Conservation (phyloP, 2,797 vertebrate genomes). For the Leuciscus waleckii region DNA sequence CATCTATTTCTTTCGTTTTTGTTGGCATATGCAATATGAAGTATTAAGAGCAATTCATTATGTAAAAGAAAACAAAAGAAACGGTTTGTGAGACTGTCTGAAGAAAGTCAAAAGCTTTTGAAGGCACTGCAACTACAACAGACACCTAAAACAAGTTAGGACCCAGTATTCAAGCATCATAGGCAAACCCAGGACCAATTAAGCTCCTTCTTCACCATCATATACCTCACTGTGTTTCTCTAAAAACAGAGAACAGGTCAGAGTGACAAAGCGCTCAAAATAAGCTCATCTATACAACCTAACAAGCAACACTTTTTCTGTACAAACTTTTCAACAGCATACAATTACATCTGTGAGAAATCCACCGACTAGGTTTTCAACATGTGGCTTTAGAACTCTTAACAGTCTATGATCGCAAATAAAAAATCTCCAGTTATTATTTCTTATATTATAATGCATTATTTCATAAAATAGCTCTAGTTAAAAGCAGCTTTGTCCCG, state of each 20-base stretch:
- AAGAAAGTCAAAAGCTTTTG: slow-evolving; percentile 10
- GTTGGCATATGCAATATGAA: neutral
- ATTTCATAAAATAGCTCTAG: slow-evolving; percentile 19
- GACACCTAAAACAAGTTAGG: neutral
- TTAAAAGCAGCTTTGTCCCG: slow-evolving; percentile 25
- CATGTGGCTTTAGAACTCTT: slow-evolving; percentile 19
- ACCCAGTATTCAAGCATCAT: slow-evolving; percentile 47
- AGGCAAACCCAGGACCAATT: slow-evolving; percentile 18
- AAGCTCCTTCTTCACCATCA: slow-evolving; percentile 23
- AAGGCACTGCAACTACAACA: slow-evolving; percentile 25
- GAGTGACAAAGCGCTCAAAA: slow-evolving; percentile 38
- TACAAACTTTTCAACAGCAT: slow-evolving; percentile 35
- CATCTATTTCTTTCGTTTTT: too few species aligned
- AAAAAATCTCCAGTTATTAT: slow-evolving; percentile 67
- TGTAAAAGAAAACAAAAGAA: neutral
- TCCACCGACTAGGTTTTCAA: neutral
- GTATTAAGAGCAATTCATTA: neutral
- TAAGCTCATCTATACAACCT: slow-evolving; percentile 35
- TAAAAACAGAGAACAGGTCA: slow-evolving; percentile 46
- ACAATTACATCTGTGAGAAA: slow-evolving; percentile 28
- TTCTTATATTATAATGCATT: slow-evolving; percentile 54
- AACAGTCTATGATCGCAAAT: neutral
- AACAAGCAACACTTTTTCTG: slow-evolving; percentile 24
- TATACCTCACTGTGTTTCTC: slow-evolving; percentile 30
- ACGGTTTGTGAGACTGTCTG: neutral